These are phyloP conservation scores for Actinostola sp. DNA, from an alignment of 92 coral and sea anemone species.

Conservation along the genomic window DNA sequence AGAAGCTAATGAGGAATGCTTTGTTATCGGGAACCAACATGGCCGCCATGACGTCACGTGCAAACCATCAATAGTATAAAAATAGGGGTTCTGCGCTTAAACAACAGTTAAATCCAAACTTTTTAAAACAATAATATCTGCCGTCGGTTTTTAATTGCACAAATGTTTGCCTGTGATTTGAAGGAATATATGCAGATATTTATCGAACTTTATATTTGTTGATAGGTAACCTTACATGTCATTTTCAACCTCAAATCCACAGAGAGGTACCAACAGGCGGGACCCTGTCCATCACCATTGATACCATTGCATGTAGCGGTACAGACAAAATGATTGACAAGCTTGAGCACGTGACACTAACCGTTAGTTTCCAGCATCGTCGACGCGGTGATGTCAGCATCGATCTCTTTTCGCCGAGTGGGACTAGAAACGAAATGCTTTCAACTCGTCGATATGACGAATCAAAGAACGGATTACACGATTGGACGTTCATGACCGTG, in stretches of 20 bases:
- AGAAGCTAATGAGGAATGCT: no score
- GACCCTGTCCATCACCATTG: conserved; percentile 94
- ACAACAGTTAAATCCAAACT: no score
- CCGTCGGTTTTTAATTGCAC: no score
- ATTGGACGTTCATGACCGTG: conserved; percentile 99
- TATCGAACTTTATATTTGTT: no score
- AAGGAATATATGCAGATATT: no score
- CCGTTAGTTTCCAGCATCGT: conserved; percentile 96
- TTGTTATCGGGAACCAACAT: no score
- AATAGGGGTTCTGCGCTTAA: no score
- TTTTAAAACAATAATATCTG: no score
- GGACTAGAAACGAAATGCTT: conserved; percentile 98
- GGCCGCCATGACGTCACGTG: no score
- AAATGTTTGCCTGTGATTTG: no score
- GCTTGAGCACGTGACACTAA: conserved; percentile 90
- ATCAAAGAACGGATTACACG: conserved; percentile 94
- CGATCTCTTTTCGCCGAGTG: conserved; percentile 96
- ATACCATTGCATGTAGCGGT: conserved; percentile 93
- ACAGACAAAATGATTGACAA: conserved; percentile 86
- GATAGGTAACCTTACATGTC: background rate
- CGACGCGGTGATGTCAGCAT: conserved; percentile 98
- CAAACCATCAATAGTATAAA: no score
- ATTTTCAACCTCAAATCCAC: conserved; percentile 1
- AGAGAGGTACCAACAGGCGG: conserved; percentile 99
- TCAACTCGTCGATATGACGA: conserved; percentile 99